phyloP scores from a whole-genome alignment of 2,113 vertebrate genomes.

The Mionectes macconnelli region DNA sequence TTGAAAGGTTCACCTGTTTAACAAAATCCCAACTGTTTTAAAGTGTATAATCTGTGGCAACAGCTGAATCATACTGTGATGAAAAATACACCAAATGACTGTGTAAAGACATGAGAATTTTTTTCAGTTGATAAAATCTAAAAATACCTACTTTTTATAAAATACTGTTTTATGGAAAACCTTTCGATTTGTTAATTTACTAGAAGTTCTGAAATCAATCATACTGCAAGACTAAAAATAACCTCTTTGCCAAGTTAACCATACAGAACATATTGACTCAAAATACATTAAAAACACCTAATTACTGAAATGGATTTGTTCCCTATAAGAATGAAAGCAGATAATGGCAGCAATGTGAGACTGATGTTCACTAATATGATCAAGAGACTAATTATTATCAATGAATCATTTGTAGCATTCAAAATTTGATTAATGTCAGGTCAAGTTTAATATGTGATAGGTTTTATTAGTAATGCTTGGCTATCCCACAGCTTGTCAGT shows the following conservation, averaged over 20 bases:
- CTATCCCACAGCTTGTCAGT: constrained; percentile 67
- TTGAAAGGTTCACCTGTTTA: neutral
- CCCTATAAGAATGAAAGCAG: constrained; percentile 34
- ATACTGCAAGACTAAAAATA: constrained; percentile 21
- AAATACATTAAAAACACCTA: constrained; percentile 52
- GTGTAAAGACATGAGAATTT: neutral
- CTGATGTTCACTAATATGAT: constrained; percentile 64
- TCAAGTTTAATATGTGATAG: constrained; percentile 70
- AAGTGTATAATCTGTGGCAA: neutral
- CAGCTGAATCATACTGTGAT: neutral
- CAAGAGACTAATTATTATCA: constrained; percentile 71
- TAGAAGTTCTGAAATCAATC: neutral
- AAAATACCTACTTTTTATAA: neutral
- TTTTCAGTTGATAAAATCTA: neutral
- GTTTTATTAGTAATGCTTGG: constrained; percentile 70
- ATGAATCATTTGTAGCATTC: constrained; percentile 73
- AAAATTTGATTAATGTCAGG: constrained; percentile 75
- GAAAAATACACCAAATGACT: neutral
- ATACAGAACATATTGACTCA: constrained; percentile 39
- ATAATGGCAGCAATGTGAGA: constrained; percentile 50
- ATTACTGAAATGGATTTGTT: constrained; percentile 52
- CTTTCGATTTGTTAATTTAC: constrained; percentile 5
- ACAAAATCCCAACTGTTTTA: neutral
- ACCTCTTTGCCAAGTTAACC: constrained; percentile 42
- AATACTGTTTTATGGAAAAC: neutral